Base-by-base conservation (phyloP, 2,797 vertebrate genomes). In the Spheniscus humboldti region DNA sequence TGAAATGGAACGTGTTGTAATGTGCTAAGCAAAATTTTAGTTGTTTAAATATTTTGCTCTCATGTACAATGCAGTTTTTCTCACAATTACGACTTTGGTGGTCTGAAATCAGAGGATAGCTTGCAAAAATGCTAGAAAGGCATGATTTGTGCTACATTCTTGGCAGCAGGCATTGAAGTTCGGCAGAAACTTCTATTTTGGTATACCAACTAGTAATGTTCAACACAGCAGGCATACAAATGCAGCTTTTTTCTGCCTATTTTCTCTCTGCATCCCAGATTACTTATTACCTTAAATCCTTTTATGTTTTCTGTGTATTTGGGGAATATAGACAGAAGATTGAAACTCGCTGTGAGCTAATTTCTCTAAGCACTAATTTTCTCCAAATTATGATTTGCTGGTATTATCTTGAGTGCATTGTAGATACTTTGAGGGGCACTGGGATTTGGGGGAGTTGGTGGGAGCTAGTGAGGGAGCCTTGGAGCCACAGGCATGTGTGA, bases 11-110 rank as follows among this genome's bases (percentile, higher is more conserved):
- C 18, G 18, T 94, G 69, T 97, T 96, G 50, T 92, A 89, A 94
- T 67, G 56, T 81, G 48, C 55, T 78, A 94, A 96, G 63, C 60
- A 84, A 81, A 97, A 96, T 95, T 92, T 31, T 73, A 86, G 25
- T 92, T 97, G 47, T 91, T 95, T 84, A 95, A 97, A 86, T 95
- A 86, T 91, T 97, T 97, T 96, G 62, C 72, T 97, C 53, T 95
- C 72, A 55, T 33, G 22, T 94, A 83, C 28, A 69, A 17, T 81
- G 24, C 57, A 76, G 33, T 91, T 90, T 96, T 97, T 86, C 68
- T 96, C 39, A 85, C 57, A 96, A 13, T 97, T 96, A 73, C 13
- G 47, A 77, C 66, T 93, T 96, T 94, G 75, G 96, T 48, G 28
- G 68, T 92, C 88, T 95, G 79, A 88, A 95, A 96, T 96, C 82